Evolutionary conservation across 2,888 invertebrate species (phyloP), one percentile per base, ranked within the genome.

Genomic region (Plusia festucae): DNA sequence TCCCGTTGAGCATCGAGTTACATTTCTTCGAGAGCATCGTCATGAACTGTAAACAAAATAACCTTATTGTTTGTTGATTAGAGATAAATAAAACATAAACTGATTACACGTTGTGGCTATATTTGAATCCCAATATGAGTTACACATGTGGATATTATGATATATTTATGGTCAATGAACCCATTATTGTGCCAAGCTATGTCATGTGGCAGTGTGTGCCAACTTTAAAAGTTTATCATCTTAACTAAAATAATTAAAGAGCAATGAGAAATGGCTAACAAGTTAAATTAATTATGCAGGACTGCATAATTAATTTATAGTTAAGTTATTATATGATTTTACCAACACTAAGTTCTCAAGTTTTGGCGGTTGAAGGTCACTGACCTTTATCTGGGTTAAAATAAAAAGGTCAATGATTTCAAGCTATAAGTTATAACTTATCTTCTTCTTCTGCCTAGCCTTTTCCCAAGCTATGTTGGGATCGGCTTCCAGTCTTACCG

Each of bases 151-250:
- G 20, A 81, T 32, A 49, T 18, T 22, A 58, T 60, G 8, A 57
- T 58, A 34, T 20, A 53, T 18, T 51, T 15, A 34, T 34, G 63
- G 68, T 74, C 73, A 74, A 57, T 70, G 69, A 76, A 73, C 73
- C 24, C 52, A 15, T 34, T 52, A 56, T 63, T 16, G 53, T 71
- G 73, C 73, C 73, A 73, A 76, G 61, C 2, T 58, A 62, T 62
- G 51, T 53, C 55, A 62, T 62, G 51, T 53, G 51, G 52, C 51
- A 70, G 24, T 53, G 53, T 24, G 40, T 66, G 67, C 66, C 55
- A 70, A 65, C 22, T 4, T 56, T 5, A 51, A 56, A 56, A 52
- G 8, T 24, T n/a, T 44, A 13, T 18, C 22, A 51, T 56, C 49
- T 57, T 6, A 11, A 54, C 13, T 44, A n/a, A 55, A 54, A 15